A percentile compares a stretch with the other conserved stretches of the same genome.
Conservation (phyloP, 2,888 invertebrate species). For the Philopedon plagiatum region DNA sequence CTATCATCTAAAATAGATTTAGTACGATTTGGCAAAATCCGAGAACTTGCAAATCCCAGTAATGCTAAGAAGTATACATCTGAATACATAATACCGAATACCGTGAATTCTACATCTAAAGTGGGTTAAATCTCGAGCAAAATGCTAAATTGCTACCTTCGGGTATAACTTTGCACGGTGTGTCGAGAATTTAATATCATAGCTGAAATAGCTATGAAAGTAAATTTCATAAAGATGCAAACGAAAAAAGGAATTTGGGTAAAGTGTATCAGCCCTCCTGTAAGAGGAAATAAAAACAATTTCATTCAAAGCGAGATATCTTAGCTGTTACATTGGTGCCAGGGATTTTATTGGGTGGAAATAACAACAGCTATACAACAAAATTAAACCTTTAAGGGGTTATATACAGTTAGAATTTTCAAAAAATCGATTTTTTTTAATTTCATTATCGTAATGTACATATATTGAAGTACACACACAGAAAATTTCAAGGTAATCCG, state of each 20-base stretch:
- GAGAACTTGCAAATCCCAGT: conserved; percentile 22
- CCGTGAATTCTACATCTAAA: conserved; percentile 16
- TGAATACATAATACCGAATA: conserved; percentile 30
- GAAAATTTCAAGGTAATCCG: too few species aligned
- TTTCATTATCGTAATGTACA: too few species aligned
- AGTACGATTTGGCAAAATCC: conserved; percentile 29
- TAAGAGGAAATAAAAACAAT: too few species aligned
- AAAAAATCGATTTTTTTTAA: too few species aligned
- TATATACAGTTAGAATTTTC: too few species aligned
- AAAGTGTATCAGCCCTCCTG: too few species aligned
- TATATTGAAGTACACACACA: too few species aligned
- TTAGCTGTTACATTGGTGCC: too few species aligned
- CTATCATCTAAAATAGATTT: conserved; percentile 34
- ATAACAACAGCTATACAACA: too few species aligned
- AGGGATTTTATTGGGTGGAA: too few species aligned
- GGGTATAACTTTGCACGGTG: not conserved
- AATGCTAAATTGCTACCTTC: conserved; percentile 16
- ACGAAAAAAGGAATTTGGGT: not conserved
- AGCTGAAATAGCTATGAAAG: not conserved
- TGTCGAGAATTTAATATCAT: not conserved
- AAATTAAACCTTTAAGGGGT: too few species aligned
- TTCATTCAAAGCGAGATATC: too few species aligned
- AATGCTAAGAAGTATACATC: conserved; percentile 23
- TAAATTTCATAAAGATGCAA: not conserved
- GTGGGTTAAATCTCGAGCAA: conserved; percentile 26